Percentiles rank a stretch among this genome's conserved stretches.
Conservation (phyloP, 2,888 invertebrate genomes). For the Phrixothrix hirtus region DNA sequence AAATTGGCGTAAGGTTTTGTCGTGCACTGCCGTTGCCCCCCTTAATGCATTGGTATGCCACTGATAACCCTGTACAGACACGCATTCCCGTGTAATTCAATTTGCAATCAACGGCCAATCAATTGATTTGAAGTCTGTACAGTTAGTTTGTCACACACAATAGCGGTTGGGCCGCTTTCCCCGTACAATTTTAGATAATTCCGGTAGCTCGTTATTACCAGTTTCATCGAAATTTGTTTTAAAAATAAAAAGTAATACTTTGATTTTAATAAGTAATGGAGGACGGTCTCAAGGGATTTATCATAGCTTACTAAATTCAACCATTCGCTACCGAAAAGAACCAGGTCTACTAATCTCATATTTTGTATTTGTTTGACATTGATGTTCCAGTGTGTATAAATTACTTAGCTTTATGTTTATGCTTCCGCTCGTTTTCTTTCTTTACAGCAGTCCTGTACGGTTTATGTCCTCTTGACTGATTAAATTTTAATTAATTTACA, state of each 20-base stretch:
- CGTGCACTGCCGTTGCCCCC: too few relatives aligned
- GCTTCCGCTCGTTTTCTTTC: conserved; percentile 16
- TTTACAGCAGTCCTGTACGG: too few relatives aligned
- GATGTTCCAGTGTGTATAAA: conserved; percentile 53
- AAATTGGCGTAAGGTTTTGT: conserved; percentile 40
- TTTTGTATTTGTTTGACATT: conserved; percentile 49
- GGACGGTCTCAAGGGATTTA: conserved; percentile 16
- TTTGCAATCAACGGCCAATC: conserved; percentile 64
- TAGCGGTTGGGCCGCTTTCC: too few relatives aligned
- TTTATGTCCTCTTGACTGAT: conserved; percentile 13
- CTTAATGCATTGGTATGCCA: conserved; percentile 48
- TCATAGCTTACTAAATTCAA: too few relatives aligned
- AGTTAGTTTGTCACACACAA: conserved; percentile 45
- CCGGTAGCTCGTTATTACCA: neutral
- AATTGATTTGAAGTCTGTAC: conserved; percentile 61
- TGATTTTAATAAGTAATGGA: too few relatives aligned
- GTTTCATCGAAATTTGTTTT: too few relatives aligned
- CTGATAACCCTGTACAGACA: conserved; percentile 51
- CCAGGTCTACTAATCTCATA: too few relatives aligned
- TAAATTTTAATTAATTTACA: conserved; percentile 18
- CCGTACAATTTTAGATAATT: neutral
- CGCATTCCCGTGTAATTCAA: conserved; percentile 62
- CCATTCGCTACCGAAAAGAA: too few relatives aligned
- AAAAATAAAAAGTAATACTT: too few relatives aligned
- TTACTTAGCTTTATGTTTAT: conserved; percentile 50